Evolutionary conservation across 2,113 vertebrate species (phyloP), one percentile per base, ranked within the genome.

Genomic region (Eira barbara): DNA sequence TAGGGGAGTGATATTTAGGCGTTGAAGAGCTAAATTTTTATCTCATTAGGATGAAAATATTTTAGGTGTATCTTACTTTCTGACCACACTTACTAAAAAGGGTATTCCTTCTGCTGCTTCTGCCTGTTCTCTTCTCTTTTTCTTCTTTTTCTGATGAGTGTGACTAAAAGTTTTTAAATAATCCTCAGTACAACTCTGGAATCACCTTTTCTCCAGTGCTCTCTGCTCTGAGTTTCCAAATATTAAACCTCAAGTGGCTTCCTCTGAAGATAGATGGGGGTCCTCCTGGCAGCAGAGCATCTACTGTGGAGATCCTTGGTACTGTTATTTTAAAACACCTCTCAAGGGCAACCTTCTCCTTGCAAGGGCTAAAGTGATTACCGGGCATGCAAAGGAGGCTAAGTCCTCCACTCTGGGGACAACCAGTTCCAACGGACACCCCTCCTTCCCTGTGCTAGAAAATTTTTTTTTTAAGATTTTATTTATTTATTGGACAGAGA

Each of bases 261-360:
- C 59, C 73, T 52, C 27, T 74, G 61, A 96, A 29, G 9, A 39
- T 1, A 52, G 57, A 52, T 3, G 10, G 57, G 71, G 84, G 12
- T 36, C 82, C 78, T 91, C 59, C 39, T 39, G 25, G 81, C 8
- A 61, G 39, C 49, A 55, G 42, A 49, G 9, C 34, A 11, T 39
- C 84, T 71, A 29, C 13, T 8, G 12, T 49, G 27, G 42, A 73
- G 7, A 39, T 39, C 13, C 61, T 85, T 92, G 61, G 65, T 67
- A 65, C 31, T 94, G 61, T 81, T 84, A 86, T 95, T 97, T 94
- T 45, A 73, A 97, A 94, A 91, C 42, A 80, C 67, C 39, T 82
- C 47, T 82, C 12, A 45, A 25, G 25, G 42, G 49, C 55, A 94
- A 14, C 71, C 73, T 91, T 59, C 71, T 34, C 71, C 25, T 81